phyloP scores from a whole-genome alignment of 2,888 invertebrate genomes.

The Entomobrya proxima region DNA sequence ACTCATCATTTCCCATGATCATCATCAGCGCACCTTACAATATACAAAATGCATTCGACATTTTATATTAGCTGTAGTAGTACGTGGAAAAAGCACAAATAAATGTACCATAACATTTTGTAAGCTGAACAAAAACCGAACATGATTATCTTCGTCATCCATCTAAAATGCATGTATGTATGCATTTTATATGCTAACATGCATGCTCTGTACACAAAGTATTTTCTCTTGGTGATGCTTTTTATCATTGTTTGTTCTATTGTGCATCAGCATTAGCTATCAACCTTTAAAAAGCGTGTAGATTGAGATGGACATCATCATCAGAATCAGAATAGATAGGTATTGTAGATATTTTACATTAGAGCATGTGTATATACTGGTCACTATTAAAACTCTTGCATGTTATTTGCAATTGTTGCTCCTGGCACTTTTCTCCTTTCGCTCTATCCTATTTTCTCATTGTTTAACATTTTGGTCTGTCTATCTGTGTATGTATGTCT shows the following conservation, averaged over 20 bases:
- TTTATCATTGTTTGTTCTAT: too few relatives aligned
- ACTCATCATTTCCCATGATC: too few relatives aligned
- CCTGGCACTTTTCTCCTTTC: slow-evolving; percentile 54
- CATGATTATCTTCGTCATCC: slow-evolving; percentile 26
- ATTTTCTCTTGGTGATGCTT: too few relatives aligned
- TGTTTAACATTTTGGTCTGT: too few relatives aligned
- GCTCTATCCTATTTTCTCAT: slow-evolving; percentile 30
- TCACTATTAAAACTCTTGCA: not conserved
- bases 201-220: not conserved
- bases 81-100: slow-evolving; percentile 16
- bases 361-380: too few relatives aligned
- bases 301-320: not conserved
- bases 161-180: not conserved
- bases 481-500: too few relatives aligned
- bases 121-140: slow-evolving; percentile 9
- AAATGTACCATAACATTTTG: slow-evolving; percentile 2
- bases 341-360: too few relatives aligned
- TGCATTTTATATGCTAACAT: not conserved
- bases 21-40: too few relatives aligned
- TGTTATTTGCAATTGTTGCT: slow-evolving; percentile 39
- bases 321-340: not conserved
- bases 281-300: too few relatives aligned
- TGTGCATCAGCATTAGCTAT: too few relatives aligned
- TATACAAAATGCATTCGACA: too few relatives aligned
- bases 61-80: too few relatives aligned